These are phyloP conservation scores for Thecophora atra DNA, from an alignment of 2,888 invertebrate genomes.

Conservation along the genomic window DNA sequence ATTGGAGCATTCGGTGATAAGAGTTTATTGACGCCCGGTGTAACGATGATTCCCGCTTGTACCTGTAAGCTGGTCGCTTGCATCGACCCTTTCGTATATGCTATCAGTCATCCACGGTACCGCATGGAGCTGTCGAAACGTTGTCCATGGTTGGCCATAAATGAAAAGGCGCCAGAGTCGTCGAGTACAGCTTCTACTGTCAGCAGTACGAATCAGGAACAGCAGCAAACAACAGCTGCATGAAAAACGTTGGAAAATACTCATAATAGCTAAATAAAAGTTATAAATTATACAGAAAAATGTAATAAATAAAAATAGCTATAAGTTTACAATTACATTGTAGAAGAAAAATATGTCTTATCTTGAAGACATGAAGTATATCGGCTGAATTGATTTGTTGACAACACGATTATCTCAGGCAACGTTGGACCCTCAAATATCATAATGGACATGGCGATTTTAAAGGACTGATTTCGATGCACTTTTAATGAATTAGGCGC, in stretches of 20 bases:
- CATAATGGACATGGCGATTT: slow-evolving; percentile 14
- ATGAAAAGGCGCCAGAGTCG: slow-evolving; percentile 71
- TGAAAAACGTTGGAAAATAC: slow-evolving; percentile 34
- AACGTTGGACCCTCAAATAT: slow-evolving; percentile 9
- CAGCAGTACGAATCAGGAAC: slow-evolving; percentile 43
- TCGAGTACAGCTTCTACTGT: slow-evolving; percentile 66
- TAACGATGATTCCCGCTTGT: slow-evolving; percentile 87
- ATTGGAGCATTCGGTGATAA: slow-evolving; percentile 83
- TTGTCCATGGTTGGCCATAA: slow-evolving; percentile 78
- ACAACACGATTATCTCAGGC: slow-evolving; percentile 16
- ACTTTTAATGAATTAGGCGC: neutral
- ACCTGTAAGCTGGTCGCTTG: slow-evolving; percentile 90
- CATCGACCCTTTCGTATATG: slow-evolving; percentile 90
- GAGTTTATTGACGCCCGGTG: slow-evolving; percentile 74
- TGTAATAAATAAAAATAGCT: no score
- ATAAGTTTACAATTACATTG: no score
- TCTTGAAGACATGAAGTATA: no score
- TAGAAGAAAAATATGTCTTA: no score
- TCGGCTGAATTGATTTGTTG: neutral
- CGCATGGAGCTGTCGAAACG: slow-evolving; percentile 83
- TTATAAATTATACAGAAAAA: no score
- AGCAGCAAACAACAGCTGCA: slow-evolving; percentile 59
- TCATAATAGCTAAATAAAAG: neutral
- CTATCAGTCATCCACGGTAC: slow-evolving; percentile 90
- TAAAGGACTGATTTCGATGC: slow-evolving; percentile 22